Evolutionary conservation across 2,113 vertebrate species (phyloP).

Genomic region (Holacanthus passer): DNA sequence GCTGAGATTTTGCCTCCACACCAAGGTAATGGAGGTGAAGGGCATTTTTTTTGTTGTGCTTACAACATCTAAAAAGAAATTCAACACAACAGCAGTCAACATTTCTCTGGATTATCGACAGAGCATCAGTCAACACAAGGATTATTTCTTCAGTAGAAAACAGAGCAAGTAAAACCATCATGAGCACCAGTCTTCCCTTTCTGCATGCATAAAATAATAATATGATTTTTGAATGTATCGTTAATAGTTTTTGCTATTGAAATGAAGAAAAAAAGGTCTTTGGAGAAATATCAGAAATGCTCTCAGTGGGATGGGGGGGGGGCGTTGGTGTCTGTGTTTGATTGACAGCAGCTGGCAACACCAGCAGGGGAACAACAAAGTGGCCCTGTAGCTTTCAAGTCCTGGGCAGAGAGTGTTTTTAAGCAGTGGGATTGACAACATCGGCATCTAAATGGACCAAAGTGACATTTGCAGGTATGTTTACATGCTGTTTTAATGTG

Average conservation of each 20-base stretch:
- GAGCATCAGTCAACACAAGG: not conserved
- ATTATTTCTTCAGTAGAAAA: not conserved
- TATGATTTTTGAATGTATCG: not conserved
- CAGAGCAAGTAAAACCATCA: too few species aligned
- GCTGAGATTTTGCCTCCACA: not conserved
- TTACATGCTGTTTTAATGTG: not conserved
- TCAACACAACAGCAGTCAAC: not conserved
- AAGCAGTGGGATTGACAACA: not conserved
- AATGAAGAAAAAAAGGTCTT: not conserved
- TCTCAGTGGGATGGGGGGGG: not conserved
- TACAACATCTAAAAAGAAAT: not conserved
- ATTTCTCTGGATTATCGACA: not conserved
- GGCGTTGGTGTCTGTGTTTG: not conserved
- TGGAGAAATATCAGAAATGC: not conserved
- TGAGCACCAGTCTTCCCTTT: too few species aligned
- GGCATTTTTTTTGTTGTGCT: not conserved
- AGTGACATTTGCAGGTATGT: conserved; percentile 18
- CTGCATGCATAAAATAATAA: too few species aligned
- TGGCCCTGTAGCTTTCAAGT: not conserved
- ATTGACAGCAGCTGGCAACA: conserved; percentile 12
- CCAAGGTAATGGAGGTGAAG: not conserved
- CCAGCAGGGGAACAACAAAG: not conserved
- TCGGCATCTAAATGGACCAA: not conserved
- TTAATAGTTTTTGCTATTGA: not conserved
- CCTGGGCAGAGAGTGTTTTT: not conserved